Evolutionary conservation across 2,113 vertebrate species (phyloP).

Genomic region (Otis tarda): DNA sequence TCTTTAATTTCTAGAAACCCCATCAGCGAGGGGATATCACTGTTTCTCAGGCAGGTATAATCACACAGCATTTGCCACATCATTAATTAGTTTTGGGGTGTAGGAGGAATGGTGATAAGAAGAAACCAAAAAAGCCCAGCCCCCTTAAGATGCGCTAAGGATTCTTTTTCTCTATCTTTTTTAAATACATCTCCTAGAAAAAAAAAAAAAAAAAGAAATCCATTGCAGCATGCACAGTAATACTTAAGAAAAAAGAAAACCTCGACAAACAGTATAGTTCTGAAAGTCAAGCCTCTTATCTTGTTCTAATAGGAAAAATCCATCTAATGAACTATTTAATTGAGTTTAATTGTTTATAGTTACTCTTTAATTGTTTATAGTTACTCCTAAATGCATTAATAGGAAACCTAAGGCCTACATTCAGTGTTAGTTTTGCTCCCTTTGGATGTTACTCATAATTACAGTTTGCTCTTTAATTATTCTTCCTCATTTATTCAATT

Average conservation of each 20-base stretch:
- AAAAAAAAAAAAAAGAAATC: neutral
- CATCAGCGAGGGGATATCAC: neutral
- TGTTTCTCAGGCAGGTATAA: neutral
- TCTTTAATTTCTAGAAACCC: neutral
- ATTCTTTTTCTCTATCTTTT: neutral
- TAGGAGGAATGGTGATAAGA: neutral
- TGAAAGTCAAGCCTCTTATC: slow-evolving; percentile 40
- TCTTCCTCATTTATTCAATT: slow-evolving; percentile 72
- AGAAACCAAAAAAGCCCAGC: neutral
- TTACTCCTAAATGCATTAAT: slow-evolving; percentile 70
- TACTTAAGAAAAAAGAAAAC: neutral
- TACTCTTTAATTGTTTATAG: slow-evolving; percentile 72
- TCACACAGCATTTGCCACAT: neutral
- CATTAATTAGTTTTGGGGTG: neutral
- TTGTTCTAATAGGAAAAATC: slow-evolving; percentile 54
- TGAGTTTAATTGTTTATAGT: slow-evolving; percentile 67
- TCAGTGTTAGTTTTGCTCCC: slow-evolving; percentile 66
- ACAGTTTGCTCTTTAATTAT: slow-evolving; percentile 76
- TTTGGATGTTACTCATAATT: slow-evolving; percentile 75
- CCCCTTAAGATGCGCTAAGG: neutral
- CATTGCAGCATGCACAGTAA: neutral
- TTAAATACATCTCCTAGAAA: neutral
- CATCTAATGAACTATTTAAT: slow-evolving; percentile 67
- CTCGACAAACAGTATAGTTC: neutral
- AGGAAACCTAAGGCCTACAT: slow-evolving; percentile 55